These are phyloP conservation scores for Cottus gobio DNA, from an alignment of 2,113 vertebrate genomes.

Conservation along the genomic window DNA sequence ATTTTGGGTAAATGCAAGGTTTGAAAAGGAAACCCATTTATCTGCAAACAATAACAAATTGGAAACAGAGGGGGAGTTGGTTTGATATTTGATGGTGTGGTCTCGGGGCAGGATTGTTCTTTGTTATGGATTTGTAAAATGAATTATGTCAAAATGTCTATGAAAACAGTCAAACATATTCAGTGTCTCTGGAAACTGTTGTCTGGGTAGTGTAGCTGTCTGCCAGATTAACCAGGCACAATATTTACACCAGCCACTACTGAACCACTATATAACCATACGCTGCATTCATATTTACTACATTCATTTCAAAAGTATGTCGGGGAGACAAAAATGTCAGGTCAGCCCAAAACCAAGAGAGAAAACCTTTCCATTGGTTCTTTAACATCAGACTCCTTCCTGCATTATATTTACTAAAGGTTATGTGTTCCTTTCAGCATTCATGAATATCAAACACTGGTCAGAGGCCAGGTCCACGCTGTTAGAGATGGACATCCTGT, in stretches of 20 bases:
- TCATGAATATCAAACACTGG: neutral
- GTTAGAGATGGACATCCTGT: neutral
- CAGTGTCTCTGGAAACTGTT: slow-evolving; percentile 51
- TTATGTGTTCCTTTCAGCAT: neutral
- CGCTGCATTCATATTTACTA: slow-evolving; percentile 42
- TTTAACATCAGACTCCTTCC: neutral
- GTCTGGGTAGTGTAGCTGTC: slow-evolving; percentile 33
- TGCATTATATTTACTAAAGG: neutral
- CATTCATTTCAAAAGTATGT: slow-evolving; percentile 25
- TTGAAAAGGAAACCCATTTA: slow-evolving; percentile 67
- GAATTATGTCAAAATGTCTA: slow-evolving; percentile 24
- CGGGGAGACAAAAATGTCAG: slow-evolving; percentile 6
- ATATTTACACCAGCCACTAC: slow-evolving; percentile 46
- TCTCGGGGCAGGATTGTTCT: slow-evolving; percentile 35
- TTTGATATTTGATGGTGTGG: slow-evolving; percentile 63
- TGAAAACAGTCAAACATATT: slow-evolving; percentile 50
- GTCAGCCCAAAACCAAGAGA: neutral
- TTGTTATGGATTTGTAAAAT: slow-evolving; percentile 52
- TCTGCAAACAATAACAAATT: slow-evolving; percentile 69
- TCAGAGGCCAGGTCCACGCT: neutral
- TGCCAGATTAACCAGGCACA: slow-evolving; percentile 58
- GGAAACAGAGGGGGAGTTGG: slow-evolving; percentile 55
- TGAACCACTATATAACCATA: slow-evolving; percentile 35
- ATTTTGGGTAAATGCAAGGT: slow-evolving; percentile 58
- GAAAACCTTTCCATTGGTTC: slow-evolving; percentile 4